Evolutionary conservation across 2,888 invertebrate species (phyloP), one percentile per base, ranked within the genome.

Genomic region (Hydraecia micacea): DNA sequence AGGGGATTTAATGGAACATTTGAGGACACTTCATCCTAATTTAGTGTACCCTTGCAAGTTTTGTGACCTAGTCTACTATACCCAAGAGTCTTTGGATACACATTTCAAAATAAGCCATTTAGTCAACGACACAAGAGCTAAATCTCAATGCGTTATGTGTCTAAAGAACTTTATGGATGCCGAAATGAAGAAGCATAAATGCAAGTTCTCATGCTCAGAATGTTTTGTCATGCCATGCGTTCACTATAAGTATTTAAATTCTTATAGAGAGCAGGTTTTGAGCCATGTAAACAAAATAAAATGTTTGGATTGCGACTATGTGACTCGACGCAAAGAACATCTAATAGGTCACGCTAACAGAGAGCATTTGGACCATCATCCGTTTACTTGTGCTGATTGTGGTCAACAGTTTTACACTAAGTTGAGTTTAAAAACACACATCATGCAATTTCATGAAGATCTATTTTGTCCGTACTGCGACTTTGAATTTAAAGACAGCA

Each of bases 321-420:
- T 90, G 0, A 93, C 93, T 28, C 89, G 91, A 18, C 89, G 92
- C 36, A 94, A 93, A 65, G 92, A 93, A 69, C 91, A 92, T 65
- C 82, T 95, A 9, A 91, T 95, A 1, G 89, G 90, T 0, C 95
- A 95, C 80, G 92, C 90, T 0, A 95, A 95, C 67, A 86, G 94
- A 32, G 93, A 93, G 75, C 95, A 95, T 88, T 91, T 95, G 63
- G 90, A 94, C 28, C 91, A 93, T 75, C 93, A 93, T 75, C 94
- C 95, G 0, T 94, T 93, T 72, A 91, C 91, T 5, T 95, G 95
- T 75, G 89, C 90, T 0, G 89, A 91, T 66, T 95, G 95, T 52
- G 90, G 89, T 0, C 92, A 92, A 63, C 93, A 93, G 60, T 94
- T 94, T 77, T 94, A 93, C 74, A 93, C 94, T 0, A 93, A 93